Evolutionary conservation across 2,113 vertebrate species (phyloP).

Genomic region (Varanus komodoensis): DNA sequence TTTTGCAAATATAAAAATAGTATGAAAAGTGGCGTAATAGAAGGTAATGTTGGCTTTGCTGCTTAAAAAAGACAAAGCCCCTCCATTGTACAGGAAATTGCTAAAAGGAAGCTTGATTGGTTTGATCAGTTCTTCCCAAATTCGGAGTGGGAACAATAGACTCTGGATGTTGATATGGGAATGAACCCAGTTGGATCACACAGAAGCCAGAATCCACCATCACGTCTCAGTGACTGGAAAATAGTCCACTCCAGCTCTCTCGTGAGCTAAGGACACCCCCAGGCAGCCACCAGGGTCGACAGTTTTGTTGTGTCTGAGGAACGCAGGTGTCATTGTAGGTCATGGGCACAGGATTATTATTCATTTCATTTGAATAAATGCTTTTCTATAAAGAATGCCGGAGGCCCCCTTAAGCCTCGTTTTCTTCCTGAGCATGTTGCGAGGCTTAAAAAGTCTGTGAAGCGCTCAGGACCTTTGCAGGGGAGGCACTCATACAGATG

Average conservation of each 20-base stretch:
- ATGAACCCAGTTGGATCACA: constrained; percentile 49
- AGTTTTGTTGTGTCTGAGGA: constrained; percentile 74
- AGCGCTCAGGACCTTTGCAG: constrained; percentile 68
- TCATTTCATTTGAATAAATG: constrained; percentile 77
- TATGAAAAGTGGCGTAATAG: background rate
- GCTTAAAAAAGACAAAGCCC: background rate
- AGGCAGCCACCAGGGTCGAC: constrained; percentile 62
- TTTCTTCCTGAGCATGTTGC: constrained; percentile 72
- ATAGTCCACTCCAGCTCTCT: constrained; percentile 64
- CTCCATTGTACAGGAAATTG: background rate
- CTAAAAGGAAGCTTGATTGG: too few relatives aligned
- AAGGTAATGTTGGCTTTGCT: background rate
- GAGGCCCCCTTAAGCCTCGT: constrained; percentile 70
- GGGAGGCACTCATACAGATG: constrained; percentile 65
- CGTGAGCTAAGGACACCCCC: constrained; percentile 54
- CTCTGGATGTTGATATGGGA: constrained; percentile 39
- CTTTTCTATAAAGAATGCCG: constrained; percentile 71
- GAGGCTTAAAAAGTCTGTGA: constrained; percentile 70
- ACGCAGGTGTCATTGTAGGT: constrained; percentile 77
- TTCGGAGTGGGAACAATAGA: constrained; percentile 43
- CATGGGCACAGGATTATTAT: constrained; percentile 74
- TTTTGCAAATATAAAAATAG: background rate
- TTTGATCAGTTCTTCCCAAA: background rate
- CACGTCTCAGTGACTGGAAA: constrained; percentile 62
- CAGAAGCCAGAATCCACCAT: constrained; percentile 65